Percentiles rank a stretch among this genome's conserved stretches.
Evolutionary conservation across 2,113 vertebrate genomes (phyloP).

Genomic region (Carlito syrichta): DNA sequence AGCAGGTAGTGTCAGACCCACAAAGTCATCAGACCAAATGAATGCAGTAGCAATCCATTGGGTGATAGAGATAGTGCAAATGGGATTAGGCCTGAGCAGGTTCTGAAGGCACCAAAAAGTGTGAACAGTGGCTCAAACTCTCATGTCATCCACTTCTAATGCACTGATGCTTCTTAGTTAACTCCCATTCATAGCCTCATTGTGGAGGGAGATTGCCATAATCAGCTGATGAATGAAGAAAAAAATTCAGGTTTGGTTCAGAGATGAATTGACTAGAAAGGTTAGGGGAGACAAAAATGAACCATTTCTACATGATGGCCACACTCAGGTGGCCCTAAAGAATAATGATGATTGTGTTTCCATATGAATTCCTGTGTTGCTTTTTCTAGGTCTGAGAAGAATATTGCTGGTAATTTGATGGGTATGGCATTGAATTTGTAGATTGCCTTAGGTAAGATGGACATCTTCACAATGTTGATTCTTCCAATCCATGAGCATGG

Average conservation of each 20-base stretch:
- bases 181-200: accelerated
- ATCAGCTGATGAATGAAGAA: not conserved
- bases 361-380: too few species aligned
- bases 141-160: not conserved
- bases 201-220: not conserved
- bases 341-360: too few species aligned
- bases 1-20: not conserved
- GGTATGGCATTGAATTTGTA: too few species aligned
- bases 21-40: too few species aligned
- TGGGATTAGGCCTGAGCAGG: not conserved
- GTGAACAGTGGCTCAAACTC: not conserved
- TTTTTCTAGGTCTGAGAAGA: too few species aligned
- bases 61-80: too few species aligned
- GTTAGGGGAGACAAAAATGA: not conserved
- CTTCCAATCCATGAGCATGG: too few species aligned
- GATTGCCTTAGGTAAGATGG: too few species aligned
- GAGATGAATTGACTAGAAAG: not conserved
- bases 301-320: not conserved
- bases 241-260: not conserved
- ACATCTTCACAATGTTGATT: too few species aligned
- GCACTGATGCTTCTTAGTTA: not conserved
- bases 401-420: too few species aligned
- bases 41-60: not conserved
- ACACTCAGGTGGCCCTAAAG: too few species aligned
- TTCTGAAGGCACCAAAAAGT: not conserved